phyloP scores from a whole-genome alignment of 2,113 vertebrate genomes.

The Oryzias melastigma region DNA sequence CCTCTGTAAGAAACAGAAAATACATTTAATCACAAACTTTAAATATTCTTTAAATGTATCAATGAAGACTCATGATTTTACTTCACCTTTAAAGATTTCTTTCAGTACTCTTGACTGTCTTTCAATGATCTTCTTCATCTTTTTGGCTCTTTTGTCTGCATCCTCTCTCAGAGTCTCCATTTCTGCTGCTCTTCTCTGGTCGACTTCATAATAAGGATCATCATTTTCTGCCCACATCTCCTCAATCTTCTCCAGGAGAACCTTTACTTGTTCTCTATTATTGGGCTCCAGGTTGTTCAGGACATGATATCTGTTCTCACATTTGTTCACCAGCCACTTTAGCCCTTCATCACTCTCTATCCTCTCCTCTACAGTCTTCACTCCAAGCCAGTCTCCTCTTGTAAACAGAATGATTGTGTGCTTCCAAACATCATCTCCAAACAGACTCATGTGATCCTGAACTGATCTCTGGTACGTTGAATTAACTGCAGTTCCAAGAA shows the following conservation, averaged over 20 bases:
- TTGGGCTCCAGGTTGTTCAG: neutral
- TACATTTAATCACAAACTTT: accelerated
- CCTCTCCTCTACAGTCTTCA: conserved; percentile 16
- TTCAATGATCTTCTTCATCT: neutral
- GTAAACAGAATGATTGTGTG: conserved; percentile 8
- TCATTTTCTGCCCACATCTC: neutral
- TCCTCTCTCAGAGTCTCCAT: conserved; percentile 7
- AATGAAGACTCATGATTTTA: neutral
- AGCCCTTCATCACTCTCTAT: conserved; percentile 24
- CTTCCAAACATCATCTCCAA: conserved; percentile 6
- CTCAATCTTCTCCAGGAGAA: conserved; percentile 17
- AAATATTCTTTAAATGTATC: no score
- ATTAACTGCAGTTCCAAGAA: accelerated
- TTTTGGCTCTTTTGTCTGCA: neutral
- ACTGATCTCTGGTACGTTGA: neutral
- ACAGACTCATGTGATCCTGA: conserved; percentile 12
- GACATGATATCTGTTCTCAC: conserved; percentile 16
- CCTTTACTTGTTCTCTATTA: conserved; percentile 7
- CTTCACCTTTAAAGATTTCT: conserved; percentile 4
- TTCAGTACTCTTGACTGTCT: conserved; percentile 19
- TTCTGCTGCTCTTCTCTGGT: accelerated
- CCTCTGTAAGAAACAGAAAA: conserved; percentile 1
- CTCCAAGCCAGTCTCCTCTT: neutral
- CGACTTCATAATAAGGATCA: neutral
- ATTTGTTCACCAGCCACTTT: conserved; percentile 17